Evolutionary conservation across 2,113 vertebrate species (phyloP).

Genomic region (Pomatorhinus ruficollis): DNA sequence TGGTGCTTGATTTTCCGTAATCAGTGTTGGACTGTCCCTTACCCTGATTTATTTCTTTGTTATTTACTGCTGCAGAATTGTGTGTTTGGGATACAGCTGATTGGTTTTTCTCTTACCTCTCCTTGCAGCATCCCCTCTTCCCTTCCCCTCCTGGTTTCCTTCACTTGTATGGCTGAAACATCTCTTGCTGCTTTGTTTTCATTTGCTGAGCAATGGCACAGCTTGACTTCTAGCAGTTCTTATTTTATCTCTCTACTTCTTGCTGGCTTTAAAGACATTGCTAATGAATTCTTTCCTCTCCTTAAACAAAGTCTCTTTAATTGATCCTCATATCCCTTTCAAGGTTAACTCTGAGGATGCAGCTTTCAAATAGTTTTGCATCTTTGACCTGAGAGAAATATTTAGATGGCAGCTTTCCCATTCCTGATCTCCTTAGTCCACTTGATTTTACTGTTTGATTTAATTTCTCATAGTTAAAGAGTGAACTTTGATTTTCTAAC

Average conservation of each 20-base stretch:
- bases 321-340: neutral
- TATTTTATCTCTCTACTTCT: neutral
- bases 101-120: neutral
- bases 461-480: neutral
- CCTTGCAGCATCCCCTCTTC: neutral
- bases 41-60: neutral
- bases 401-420: neutral
- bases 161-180: neutral
- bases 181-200: neutral
- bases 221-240: neutral
- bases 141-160: neutral
- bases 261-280: neutral
- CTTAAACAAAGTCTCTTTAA: neutral
- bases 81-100: neutral
- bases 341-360: neutral
- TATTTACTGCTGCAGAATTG: neutral
- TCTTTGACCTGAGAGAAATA: neutral
- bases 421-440: neutral
- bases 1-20: neutral
- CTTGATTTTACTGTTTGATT: conserved; percentile 1
- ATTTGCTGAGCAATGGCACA: neutral
- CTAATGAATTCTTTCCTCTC: neutral
- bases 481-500: conserved; percentile 15
- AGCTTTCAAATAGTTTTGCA: neutral
- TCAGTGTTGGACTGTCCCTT: neutral